These are phyloP conservation scores for Yasuhikotakia modesta DNA, from an alignment of 2,797 vertebrate genomes.

Conservation along the genomic window DNA sequence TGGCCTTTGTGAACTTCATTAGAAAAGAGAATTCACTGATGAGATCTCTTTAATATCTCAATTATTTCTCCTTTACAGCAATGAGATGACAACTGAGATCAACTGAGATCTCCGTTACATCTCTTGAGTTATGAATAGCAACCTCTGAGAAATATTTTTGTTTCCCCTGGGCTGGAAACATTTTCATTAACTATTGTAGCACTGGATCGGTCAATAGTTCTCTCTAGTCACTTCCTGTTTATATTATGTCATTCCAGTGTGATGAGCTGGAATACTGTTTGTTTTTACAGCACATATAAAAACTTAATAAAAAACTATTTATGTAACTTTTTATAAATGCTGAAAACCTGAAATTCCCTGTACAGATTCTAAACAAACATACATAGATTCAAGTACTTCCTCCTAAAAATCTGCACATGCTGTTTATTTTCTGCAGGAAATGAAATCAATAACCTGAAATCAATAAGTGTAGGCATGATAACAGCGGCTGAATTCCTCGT, in stretches of 20 bases:
- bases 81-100: no score
- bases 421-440: not conserved
- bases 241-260: not conserved
- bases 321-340: conserved; percentile 5
- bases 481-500: conserved; percentile 38
- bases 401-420: not conserved
- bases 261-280: not conserved
- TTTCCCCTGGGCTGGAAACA: not conserved
- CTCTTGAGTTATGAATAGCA: no score
- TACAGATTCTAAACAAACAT: not conserved
- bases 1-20: not conserved
- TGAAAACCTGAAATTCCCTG: not conserved
- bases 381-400: not conserved
- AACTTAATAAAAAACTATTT: not conserved
- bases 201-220: not conserved
- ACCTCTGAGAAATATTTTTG: no score
- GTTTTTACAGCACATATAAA: conserved; percentile 4
- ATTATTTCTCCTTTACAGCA: no score
- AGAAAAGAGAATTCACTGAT: no score
- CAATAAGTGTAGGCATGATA: conserved; percentile 15
- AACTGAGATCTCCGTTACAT: no score
- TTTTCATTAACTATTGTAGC: not conserved
- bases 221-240: conserved; percentile 4
- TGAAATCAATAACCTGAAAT: conserved; percentile 28
- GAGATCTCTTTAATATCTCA: no score